Conservation (phyloP, 2,797 vertebrate genomes). For the Pangasius djambal region DNA sequence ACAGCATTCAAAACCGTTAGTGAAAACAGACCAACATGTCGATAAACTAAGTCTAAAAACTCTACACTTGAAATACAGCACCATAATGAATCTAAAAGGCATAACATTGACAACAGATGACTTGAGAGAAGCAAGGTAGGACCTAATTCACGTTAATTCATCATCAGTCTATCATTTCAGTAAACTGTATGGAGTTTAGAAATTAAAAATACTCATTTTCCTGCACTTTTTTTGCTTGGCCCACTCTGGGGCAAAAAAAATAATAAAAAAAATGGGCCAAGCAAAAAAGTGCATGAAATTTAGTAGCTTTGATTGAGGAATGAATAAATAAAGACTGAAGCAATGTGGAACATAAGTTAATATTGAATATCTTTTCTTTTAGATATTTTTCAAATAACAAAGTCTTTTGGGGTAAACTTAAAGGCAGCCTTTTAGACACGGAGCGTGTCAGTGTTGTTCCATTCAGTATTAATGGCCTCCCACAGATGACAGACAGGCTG, state of each 20-base stretch:
- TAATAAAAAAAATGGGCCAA: background rate
- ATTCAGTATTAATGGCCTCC: background rate
- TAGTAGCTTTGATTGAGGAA: background rate
- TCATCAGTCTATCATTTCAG: background rate
- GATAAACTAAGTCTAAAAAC: background rate
- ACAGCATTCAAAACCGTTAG: background rate
- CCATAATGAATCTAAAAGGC: background rate
- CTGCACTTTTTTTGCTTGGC: background rate
- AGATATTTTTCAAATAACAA: background rate
- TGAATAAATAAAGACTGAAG: background rate
- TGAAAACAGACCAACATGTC: background rate
- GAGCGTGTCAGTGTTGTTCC: background rate
- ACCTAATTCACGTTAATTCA: background rate
- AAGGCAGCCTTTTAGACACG: background rate
- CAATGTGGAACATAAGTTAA: background rate
- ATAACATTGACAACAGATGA: background rate
- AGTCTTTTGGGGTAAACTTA: background rate
- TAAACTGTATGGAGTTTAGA: background rate
- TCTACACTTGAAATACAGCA: background rate
- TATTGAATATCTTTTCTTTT: background rate
- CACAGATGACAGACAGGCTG: background rate
- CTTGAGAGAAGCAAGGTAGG: background rate
- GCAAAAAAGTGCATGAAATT: background rate
- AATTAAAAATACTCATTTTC: background rate
- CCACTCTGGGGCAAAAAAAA: background rate